These are phyloP conservation scores for Rapana venosa DNA, from an alignment of 2,888 invertebrate species.

Conservation along the genomic window DNA sequence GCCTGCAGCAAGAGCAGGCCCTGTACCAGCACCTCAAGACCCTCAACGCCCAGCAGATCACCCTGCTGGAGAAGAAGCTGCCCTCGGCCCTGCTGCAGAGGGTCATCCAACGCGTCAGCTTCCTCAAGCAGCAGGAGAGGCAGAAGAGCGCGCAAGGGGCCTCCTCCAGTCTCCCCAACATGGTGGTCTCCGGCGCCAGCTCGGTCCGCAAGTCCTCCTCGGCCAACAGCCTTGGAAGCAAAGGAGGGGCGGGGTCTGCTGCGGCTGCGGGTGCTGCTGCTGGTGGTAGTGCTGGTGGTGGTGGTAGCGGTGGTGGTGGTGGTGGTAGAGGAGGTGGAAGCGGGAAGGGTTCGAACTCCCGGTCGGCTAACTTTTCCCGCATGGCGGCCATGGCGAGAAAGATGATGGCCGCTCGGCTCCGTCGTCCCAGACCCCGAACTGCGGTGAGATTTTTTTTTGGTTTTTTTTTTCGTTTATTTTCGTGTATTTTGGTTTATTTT, in stretches of 20 bases:
- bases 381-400: too few relatives aligned
- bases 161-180: background rate
- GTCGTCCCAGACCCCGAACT: too few relatives aligned
- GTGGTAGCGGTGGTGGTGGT: too few relatives aligned
- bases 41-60: background rate
- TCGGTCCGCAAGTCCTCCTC: background rate
- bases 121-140: background rate
- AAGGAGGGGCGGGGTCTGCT: background rate
- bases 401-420: too few relatives aligned
- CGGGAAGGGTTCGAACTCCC: too few relatives aligned
- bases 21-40: background rate
- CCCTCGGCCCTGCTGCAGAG: background rate
- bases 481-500: too few relatives aligned
- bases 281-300: too few relatives aligned
- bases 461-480: too few relatives aligned
- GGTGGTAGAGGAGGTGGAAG: too few relatives aligned
- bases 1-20: conserved; percentile 2
- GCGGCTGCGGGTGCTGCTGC: too few relatives aligned
- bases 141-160: background rate
- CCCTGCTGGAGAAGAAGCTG: background rate
- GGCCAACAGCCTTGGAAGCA: background rate
- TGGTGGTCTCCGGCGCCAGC: conserved; percentile 3
- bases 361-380: too few relatives aligned
- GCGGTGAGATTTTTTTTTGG: too few relatives aligned
- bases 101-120: background rate